Base-by-base conservation (phyloP, 2,797 vertebrate species). In the Chelmon rostratus region DNA sequence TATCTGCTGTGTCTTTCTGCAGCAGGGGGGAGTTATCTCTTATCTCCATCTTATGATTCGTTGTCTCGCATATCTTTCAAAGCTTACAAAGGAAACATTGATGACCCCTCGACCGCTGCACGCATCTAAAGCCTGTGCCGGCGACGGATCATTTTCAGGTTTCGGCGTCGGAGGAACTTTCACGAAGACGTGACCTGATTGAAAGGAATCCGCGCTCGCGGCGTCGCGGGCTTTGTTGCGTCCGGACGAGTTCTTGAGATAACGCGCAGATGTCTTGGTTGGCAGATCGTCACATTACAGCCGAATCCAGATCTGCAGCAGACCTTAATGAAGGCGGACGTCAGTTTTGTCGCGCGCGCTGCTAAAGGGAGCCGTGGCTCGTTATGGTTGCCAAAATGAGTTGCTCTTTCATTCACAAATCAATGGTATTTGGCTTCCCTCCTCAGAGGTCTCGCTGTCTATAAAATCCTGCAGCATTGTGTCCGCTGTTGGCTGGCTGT, bases 21-120 rank as follows among this genome's bases (percentile, higher is more conserved):
- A 21, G 81, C 81, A 62, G 66, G 16, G 42, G 70, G 40, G 57
- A 71, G 66, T 75, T 86, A 75, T 83, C 73, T 44, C 68, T 76
- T 88, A 89, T 92, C 89, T 66, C 68, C 78, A 88, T 89, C 75
- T 70, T 50, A 10, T 81, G 87, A 89, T 78, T 71, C 58, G 68
- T 78, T 84, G 73, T 76, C 87, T 74, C 42, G n/a, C 89, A 86
- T 81, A 85, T 85, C 88, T 86, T 85, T 75, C 82, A 79, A 81
- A 72, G 85, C 87, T 83, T 68, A 82, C 84, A 83, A 69, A 89
- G 81, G 79, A 84, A 88, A 72, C 71, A 47, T 13, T 0, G 75
- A 80, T 87, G 88, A 86, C 89, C 89, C 82, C 79, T 68, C 62
- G 66, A 67, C 84, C 84, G 57, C 6, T 31, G 62, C 72, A 54